Base-by-base conservation (phyloP, 2,888 invertebrate species). In the Erebia palarica region DNA sequence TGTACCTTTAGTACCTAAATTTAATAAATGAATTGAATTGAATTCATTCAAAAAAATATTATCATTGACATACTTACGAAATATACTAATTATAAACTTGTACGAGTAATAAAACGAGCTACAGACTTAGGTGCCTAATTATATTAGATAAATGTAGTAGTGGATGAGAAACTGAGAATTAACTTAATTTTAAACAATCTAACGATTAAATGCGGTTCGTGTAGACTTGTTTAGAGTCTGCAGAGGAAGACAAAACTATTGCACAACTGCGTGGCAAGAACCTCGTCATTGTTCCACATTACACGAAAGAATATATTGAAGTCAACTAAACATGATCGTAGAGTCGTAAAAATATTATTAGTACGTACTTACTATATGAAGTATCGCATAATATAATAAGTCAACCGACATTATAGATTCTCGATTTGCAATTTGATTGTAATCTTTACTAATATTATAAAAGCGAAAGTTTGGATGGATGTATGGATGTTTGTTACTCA, bases 241-340 rank as follows among this genome's bases (percentile, higher is more conserved):
- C 47, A 47, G 51, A 70, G 75, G 71, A 76, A 78, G 78, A 80
- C 77, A 78, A 77, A 78, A 81, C 75, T 75, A 72, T 89, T 88
- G 80, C 82, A 85, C 81, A 89, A 89, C 79, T 72, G 76, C 78
- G 73, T 73, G 75, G 78, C 77, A 87, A 86, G 83, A 85, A 87
- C 83, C 80, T 78, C 80, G 74, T 79, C 79, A 87, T 88, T 88
- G 88, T 90, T 88, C 80, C 79, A 84, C 80, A 82, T 84, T 76
- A 83, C 80, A 80, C 80, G 80, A 84, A 85, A 84, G 83, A 84
- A 85, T 84, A 83, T 80, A 81, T 67, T 64, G 27, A 51, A 65
- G 59, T 65, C 55, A 47, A 55, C 18, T n/a, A 18, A 59, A 53
- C 53, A 65, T 53, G 16, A 65, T 65, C 65, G 53, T 65, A 16